Conservation (phyloP, 2,888 invertebrate species). For the Crossocerus cetratus region DNA sequence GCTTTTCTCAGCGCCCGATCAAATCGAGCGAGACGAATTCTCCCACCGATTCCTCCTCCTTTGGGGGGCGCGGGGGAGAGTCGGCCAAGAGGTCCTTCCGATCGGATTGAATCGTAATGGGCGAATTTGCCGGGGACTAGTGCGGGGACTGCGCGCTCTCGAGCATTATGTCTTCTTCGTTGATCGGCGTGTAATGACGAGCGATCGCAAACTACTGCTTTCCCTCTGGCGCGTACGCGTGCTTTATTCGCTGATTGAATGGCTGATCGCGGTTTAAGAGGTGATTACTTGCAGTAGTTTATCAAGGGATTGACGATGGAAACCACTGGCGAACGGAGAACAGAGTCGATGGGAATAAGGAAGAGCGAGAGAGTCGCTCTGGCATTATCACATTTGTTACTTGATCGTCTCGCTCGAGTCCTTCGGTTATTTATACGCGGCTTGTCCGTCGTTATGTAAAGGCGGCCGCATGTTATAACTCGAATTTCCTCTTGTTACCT, state of each 20-base stretch:
- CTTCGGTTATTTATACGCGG: slow-evolving; percentile 13
- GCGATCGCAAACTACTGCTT: neutral
- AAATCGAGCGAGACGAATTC: too few relatives aligned
- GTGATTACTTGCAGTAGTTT: neutral
- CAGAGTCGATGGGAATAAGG: neutral
- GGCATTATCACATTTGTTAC: slow-evolving; percentile 5
- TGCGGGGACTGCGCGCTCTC: too few relatives aligned
- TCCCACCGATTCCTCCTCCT: too few relatives aligned
- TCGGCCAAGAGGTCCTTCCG: too few relatives aligned
- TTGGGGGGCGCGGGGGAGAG: too few relatives aligned
- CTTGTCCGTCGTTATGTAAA: neutral
- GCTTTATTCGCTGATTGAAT: slow-evolving; percentile 7
- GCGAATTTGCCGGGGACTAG: too few relatives aligned
- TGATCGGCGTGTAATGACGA: neutral
- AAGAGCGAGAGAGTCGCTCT: neutral
- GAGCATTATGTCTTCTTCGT: neutral
- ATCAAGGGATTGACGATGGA: neutral
- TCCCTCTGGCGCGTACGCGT: neutral
- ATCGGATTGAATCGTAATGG: too few relatives aligned
- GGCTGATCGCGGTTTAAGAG: neutral
- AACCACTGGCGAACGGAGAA: too few relatives aligned
- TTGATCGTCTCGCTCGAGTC: slow-evolving; percentile 5
- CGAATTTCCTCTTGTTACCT: neutral
- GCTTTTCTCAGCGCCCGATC: too few relatives aligned
- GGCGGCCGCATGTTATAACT: neutral